phyloP scores from a whole-genome alignment of 2,113 vertebrate genomes.

The Oryzias woworae region DNA sequence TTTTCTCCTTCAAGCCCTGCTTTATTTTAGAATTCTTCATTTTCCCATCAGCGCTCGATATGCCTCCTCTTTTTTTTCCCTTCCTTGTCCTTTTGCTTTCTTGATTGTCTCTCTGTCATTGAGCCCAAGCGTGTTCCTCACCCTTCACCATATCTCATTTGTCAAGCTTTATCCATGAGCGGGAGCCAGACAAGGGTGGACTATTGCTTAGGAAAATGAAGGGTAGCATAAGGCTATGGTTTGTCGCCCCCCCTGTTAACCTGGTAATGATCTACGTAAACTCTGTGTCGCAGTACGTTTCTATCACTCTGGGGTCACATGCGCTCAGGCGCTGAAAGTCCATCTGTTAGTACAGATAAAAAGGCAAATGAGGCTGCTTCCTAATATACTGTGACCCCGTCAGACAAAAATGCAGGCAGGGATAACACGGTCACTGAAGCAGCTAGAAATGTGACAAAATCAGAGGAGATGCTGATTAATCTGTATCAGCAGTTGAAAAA shows the following conservation, averaged over 20 bases:
- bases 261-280: slow-evolving; percentile 69
- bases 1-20: slow-evolving; percentile 1
- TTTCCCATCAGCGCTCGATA: background rate
- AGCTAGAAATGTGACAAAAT: slow-evolving; percentile 55
- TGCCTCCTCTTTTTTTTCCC: slow-evolving; percentile 4
- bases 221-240: slow-evolving; percentile 63
- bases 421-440: slow-evolving; percentile 50
- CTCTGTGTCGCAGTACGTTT: slow-evolving; percentile 64
- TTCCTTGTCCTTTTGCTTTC: slow-evolving; percentile 21
- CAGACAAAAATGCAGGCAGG: slow-evolving; percentile 51
- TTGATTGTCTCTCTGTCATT: slow-evolving; percentile 43
- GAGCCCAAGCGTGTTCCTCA: slow-evolving; percentile 44
- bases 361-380: slow-evolving; percentile 70
- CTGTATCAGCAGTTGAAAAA: slow-evolving; percentile 67
- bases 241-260: slow-evolving; percentile 58
- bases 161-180: slow-evolving; percentile 53
- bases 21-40: slow-evolving; percentile 9
- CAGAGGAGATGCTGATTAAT: slow-evolving; percentile 66
- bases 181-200: slow-evolving; percentile 36
- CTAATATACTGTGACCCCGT: slow-evolving; percentile 67
- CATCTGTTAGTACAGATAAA: slow-evolving; percentile 73
- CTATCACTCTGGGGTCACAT: slow-evolving; percentile 69
- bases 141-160: slow-evolving; percentile 58
- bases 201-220: slow-evolving; percentile 61
- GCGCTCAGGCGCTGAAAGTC: slow-evolving; percentile 60